Base-by-base conservation (phyloP, 2,113 vertebrate genomes). In the Sinocyclocheilus maitianheensis region DNA sequence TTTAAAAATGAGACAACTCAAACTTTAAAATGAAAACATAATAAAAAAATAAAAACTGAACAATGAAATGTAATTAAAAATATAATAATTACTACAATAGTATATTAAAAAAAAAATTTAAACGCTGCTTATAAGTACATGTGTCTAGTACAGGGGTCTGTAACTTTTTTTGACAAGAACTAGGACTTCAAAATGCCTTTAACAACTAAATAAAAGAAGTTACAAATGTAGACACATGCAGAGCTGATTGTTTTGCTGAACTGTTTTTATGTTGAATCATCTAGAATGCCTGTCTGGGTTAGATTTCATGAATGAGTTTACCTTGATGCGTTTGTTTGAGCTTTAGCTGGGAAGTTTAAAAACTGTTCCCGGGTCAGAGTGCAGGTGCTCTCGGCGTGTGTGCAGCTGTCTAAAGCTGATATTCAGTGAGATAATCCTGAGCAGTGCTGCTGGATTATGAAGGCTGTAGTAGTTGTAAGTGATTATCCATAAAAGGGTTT, bases 381-480 rank as follows among this genome's bases (percentile, higher is more conserved):
- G 22, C 65, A 79, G 77, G 3, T 0, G 37, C 53, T 46, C 84
- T 63, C 34, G 30, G 63, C 2, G 14, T n/a, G 16, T 83, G 79
- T 78, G 89, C 74, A 72, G 86, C 88, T 79, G 83, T 87, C 89
- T 89, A 91, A 92, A 93, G 85, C 88, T 93, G 87, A 93, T 92
- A 93, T 94, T 91, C 90, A 91, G 86, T 91, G 88, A 93, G 90
- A 93, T 94, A 94, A 92, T 94, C 93, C 92, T 89, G 75, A 91
- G 37, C 86, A 88, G 63, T 85, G 84, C 88, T 85, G 84, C 88
- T 93, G 92, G 92, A 94, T 94, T 94, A 93, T 91, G 84, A 91
- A 92, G 91, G 91, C 91, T 91, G 92, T 93, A 92, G 90, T 94
- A 91, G 91, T 92, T 93, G 89, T 93, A 86, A 90, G 87, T 93